Percentiles rank a stretch among this genome's conserved stretches.
These are phyloP conservation scores for Malurus leucopterus DNA, from an alignment of 2,797 vertebrate species.

Conservation along the genomic window DNA sequence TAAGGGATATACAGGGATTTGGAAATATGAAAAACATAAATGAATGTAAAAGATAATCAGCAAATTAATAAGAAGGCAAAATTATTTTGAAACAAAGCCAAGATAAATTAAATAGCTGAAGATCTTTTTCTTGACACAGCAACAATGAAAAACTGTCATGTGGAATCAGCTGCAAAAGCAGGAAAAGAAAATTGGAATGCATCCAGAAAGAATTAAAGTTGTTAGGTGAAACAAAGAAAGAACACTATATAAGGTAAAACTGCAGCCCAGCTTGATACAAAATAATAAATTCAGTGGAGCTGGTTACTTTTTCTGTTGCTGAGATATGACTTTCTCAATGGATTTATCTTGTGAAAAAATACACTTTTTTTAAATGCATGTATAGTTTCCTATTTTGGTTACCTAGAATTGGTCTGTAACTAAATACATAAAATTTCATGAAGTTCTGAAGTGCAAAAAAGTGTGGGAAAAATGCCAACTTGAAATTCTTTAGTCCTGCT, in stretches of 20 bases:
- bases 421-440: neutral
- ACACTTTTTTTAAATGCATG: rapidly evolving
- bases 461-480: neutral
- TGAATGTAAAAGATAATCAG: conserved; percentile 38
- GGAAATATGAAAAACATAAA: conserved; percentile 8
- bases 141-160: neutral
- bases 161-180: conserved; percentile 10
- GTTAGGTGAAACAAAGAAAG: neutral
- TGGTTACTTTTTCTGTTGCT: neutral
- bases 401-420: neutral
- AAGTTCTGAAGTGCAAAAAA: neutral
- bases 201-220: conserved; percentile 22
- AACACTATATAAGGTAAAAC: conserved; percentile 17
- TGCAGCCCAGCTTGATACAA: neutral
- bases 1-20: conserved; percentile 13
- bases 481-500: neutral
- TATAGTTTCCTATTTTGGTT: neutral
- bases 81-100: conserved; percentile 46
- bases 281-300: neutral
- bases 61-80: conserved; percentile 26
- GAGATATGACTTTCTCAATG: neutral
- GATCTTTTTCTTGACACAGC: neutral
- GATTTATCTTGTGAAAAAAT: neutral
- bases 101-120: conserved; percentile 15
- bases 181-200: conserved; percentile 15